Evolutionary conservation across 2,113 vertebrate species (phyloP).

Genomic region (Neoarius graeffei): DNA sequence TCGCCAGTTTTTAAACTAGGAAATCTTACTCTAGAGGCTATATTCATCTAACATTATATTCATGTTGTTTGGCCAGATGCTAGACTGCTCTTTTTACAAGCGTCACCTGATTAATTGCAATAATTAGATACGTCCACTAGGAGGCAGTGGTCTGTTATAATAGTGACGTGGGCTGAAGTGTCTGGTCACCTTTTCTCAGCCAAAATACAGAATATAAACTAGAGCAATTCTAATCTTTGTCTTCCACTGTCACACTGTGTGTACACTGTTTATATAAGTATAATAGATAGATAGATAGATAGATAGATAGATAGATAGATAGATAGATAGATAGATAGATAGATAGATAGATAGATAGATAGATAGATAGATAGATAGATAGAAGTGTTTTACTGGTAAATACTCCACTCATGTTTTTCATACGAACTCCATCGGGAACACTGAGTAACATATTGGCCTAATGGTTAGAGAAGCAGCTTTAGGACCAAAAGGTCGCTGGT

Average conservation of each 20-base stretch:
- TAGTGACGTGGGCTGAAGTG: neutral
- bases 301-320: no score
- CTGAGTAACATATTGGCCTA: no score
- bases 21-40: neutral
- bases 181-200: neutral
- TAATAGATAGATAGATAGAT: neutral
- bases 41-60: neutral
- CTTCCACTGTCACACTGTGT: neutral
- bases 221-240: neutral
- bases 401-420: no score
- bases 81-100: neutral
- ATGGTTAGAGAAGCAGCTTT: no score
- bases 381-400: no score
- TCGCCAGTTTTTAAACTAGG: neutral
- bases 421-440: no score
- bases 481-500: no score
- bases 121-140: constrained; percentile 54
- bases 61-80: neutral
- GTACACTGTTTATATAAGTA: neutral
- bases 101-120: neutral
- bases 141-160: constrained; percentile 62
- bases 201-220: neutral
- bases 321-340: no score
- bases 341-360: no score
- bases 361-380: no score